Base-by-base conservation (phyloP, 1,140 invertebrate genomes). In the Trachymyrmex cornetzi region DNA sequence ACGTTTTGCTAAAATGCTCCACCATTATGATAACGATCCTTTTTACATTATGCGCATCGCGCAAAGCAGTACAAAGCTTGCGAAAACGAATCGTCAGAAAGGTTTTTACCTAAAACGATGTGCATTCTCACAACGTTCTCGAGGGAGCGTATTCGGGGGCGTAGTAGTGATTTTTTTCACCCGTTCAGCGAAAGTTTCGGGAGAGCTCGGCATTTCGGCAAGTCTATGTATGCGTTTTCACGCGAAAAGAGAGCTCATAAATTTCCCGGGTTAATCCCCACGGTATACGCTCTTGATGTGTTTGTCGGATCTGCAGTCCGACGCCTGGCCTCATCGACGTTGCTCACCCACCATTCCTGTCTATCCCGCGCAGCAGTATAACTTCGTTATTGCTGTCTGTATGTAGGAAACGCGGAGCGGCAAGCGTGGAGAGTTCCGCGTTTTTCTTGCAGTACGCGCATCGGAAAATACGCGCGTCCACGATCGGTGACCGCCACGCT, bases 181-280 rank as follows among this genome's bases (percentile, higher is more conserved):
- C 9, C 38, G n/a, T 69, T 50, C 67, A 9, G 3, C 38, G 38
- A 44, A 44, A 44, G 38, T 44, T 11, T 9, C 38, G 38, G 38
- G 30, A 34, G 30, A 6, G 30, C 67, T 61, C 67, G 38, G 50
- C 85, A 69, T 87, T 59, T 72, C 48, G 63, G 44, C 87, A 87
- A 92, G 74, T 92, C 88, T 87, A 92, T n/a, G n/a, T 92, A 87
- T 79, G 90, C 69, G 86, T 86, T 91, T 88, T 75, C 88, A 59
- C 81, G 77, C 67, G 72, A 80, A 87, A 72, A 87, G 80, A 87
- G 88, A 71, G 80, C 82, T 90, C 91, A 92, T 93, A 93, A 93
- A 93, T 93, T 92, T 34, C 3, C 86, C 22, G 72, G 34, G 82
- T 89, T 91, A 93, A 93, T 92, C 88, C 89, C 88, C 67, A 44